Percentiles rank a stretch among this genome's conserved stretches.
Evolutionary conservation across 2,888 invertebrate genomes (phyloP).

Genomic region (Cataglyphis cursor): DNA sequence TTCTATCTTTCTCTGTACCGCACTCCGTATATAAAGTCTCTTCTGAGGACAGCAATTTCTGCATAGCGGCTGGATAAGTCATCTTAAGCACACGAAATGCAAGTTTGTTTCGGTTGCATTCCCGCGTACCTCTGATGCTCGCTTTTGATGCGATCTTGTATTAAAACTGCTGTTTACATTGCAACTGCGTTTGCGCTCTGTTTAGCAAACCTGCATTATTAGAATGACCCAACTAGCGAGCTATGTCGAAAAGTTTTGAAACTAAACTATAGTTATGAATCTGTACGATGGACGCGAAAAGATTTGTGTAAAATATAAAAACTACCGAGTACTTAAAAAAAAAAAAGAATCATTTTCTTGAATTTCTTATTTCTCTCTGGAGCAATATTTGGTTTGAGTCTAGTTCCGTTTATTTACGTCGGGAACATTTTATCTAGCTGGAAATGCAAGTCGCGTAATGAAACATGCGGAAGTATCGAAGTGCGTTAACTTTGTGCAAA

Average conservation of each 20-base stretch:
- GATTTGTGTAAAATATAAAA: slow-evolving; percentile 10
- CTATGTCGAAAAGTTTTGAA: background rate
- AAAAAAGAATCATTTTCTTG: background rate
- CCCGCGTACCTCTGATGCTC: slow-evolving; percentile 35
- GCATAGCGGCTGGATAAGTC: slow-evolving; percentile 47
- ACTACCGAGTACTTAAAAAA: background rate
- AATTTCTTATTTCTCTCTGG: background rate
- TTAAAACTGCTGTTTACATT: slow-evolving; percentile 46
- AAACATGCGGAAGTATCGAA: slow-evolving; percentile 14
- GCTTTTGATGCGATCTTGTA: slow-evolving; percentile 45
- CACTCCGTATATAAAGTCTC: slow-evolving; percentile 37
- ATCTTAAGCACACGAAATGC: slow-evolving; percentile 47
- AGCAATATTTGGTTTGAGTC: slow-evolving; percentile 22
- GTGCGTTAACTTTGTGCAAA: slow-evolving; percentile 3
- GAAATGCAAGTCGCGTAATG: slow-evolving; percentile 3
- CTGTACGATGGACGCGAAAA: background rate
- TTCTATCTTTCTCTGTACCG: background rate
- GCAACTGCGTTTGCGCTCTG: slow-evolving; percentile 27
- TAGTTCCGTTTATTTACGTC: slow-evolving; percentile 26
- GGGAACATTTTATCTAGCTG: slow-evolving; percentile 18
- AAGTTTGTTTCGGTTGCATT: slow-evolving; percentile 46
- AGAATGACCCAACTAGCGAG: slow-evolving; percentile 17
- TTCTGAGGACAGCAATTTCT: slow-evolving; percentile 41
- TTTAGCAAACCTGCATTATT: slow-evolving; percentile 22
- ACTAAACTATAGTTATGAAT: background rate